A percentile compares a stretch with the other conserved stretches of the same genome.
phyloP scores from a whole-genome alignment of 2,113 vertebrate genomes.

The Semnornis frantzii region DNA sequence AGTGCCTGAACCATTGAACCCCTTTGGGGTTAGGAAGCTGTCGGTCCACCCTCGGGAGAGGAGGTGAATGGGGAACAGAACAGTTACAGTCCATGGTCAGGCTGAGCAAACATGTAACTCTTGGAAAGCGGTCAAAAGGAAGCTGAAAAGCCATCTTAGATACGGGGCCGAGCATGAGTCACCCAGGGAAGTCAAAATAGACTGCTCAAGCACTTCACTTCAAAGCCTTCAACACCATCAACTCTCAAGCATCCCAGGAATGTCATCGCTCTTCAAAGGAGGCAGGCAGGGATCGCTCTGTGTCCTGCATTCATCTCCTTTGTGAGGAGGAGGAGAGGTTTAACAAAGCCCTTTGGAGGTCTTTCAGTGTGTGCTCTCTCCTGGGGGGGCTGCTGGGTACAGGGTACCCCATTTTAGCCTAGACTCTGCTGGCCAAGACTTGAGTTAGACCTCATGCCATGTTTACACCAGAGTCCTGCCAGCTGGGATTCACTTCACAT shows the following conservation, averaged over 20 bases:
- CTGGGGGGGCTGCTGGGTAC: background rate
- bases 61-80: background rate
- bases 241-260: constrained; percentile 45
- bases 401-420: background rate
- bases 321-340: background rate
- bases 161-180: constrained; percentile 37
- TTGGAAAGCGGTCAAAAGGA: constrained; percentile 36
- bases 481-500: background rate
- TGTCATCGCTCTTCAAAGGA: constrained; percentile 27
- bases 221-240: constrained; percentile 52
- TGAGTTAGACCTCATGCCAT: rapidly evolving
- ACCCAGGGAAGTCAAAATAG: constrained; percentile 48
- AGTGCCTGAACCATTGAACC: background rate
- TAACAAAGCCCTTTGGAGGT: constrained; percentile 4
- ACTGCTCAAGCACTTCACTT: constrained; percentile 61
- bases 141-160: constrained; percentile 44
- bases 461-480: background rate
- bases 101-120: constrained; percentile 28
- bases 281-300: background rate
- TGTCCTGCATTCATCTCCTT: background rate
- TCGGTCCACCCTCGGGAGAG: background rate
- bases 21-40: constrained; percentile 5
- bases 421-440: background rate
- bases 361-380: background rate
- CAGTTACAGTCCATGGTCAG: background rate